These are phyloP conservation scores for Butorides virescens DNA, from an alignment of 2,113 vertebrate genomes.

Conservation along the genomic window DNA sequence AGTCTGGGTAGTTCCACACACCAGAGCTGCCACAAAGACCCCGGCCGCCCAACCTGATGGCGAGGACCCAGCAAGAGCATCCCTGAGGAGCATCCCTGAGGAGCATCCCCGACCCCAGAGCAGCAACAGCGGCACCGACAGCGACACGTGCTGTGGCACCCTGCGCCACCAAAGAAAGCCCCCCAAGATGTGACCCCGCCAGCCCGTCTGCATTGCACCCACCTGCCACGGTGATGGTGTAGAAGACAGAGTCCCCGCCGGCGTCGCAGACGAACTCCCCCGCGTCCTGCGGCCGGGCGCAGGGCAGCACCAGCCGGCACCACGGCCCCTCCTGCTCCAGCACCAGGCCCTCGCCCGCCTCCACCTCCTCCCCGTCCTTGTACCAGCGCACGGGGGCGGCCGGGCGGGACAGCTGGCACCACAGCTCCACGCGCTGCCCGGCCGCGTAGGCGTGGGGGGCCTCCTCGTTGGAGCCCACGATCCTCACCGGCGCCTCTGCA, in stretches of 20 bases:
- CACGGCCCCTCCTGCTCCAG: conserved; percentile 82
- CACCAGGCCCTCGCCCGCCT: conserved; percentile 73
- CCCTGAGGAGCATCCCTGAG: not conserved
- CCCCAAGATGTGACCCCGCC: not conserved
- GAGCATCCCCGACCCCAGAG: not conserved
- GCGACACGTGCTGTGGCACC: rapidly evolving
- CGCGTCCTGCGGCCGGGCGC: conserved; percentile 75
- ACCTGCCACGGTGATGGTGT: no score
- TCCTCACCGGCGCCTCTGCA: conserved; percentile 84
- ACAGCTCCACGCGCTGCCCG: conserved; percentile 85
- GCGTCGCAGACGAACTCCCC: conserved; percentile 88
- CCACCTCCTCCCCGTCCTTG: conserved; percentile 86
- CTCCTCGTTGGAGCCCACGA: conserved; percentile 78
- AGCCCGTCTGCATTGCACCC: not conserved
- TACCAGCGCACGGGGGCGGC: conserved; percentile 83
- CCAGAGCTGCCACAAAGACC: not conserved
- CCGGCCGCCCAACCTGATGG: rapidly evolving
- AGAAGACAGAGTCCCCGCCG: no score
- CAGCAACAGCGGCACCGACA: not conserved
- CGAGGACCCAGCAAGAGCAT: not conserved
- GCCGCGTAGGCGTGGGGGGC: conserved; percentile 77
- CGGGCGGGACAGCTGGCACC: conserved; percentile 85
- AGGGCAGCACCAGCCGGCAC: conserved; percentile 83
- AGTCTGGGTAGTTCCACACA: not conserved
- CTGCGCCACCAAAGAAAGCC: not conserved